Evolutionary conservation across 2,113 vertebrate genomes (phyloP).

Genomic region (Orycteropus afer): DNA sequence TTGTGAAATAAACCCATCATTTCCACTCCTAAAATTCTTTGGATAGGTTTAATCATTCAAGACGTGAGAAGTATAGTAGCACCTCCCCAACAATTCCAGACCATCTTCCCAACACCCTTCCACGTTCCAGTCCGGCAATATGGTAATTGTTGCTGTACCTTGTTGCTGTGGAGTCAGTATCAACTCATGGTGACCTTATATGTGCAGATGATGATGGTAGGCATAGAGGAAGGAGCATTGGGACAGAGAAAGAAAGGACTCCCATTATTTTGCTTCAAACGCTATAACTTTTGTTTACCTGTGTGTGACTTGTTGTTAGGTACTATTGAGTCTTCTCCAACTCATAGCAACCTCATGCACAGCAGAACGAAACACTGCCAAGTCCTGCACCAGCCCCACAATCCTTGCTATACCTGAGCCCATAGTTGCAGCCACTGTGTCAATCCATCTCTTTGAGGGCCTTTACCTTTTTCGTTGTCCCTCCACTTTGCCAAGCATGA

Average conservation of each 20-base stretch:
- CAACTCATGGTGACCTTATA: not conserved
- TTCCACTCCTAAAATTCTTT: not conserved
- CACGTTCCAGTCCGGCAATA: not conserved
- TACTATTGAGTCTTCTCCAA: too few species aligned
- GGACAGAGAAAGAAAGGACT: not conserved
- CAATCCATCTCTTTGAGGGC: too few species aligned
- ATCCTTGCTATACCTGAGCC: too few species aligned
- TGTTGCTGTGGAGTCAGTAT: not conserved
- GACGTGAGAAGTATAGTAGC: not conserved
- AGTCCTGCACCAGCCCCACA: too few species aligned
- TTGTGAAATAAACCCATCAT: not conserved
- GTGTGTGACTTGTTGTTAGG: too few species aligned
- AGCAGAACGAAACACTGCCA: too few species aligned
- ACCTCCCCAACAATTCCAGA: not conserved
- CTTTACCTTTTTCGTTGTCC: too few species aligned
- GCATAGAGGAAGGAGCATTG: rapidly evolving
- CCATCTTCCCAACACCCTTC: not conserved
- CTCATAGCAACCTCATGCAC: too few species aligned
- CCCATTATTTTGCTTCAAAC: not conserved
- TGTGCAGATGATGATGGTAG: not conserved
- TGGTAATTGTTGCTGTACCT: not conserved
- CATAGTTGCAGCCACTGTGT: too few species aligned
- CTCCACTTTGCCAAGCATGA: too few species aligned
- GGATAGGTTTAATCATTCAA: not conserved
- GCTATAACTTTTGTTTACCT: not conserved